Conservation (phyloP, 2,888 invertebrate species). For the Andrena marginata region DNA sequence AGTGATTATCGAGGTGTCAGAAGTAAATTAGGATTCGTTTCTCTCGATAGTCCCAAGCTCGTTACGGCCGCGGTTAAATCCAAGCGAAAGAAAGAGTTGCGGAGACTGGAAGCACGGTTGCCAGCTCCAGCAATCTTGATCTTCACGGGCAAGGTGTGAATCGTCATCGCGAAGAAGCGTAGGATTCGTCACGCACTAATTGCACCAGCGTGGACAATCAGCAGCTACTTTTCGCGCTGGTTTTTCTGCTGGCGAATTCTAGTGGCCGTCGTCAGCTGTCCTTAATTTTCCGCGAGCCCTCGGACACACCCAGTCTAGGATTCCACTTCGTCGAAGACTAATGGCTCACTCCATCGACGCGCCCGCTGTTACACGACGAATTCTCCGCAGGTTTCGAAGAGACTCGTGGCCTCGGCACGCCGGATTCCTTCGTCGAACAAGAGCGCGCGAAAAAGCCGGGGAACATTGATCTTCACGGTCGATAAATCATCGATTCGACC, state of each 20-base stretch:
- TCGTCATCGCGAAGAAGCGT: constrained; percentile 33
- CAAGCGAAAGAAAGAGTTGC: neutral
- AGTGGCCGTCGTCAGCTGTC: constrained; percentile 26
- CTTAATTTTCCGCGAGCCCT: constrained; percentile 14
- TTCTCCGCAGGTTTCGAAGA: neutral
- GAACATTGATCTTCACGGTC: constrained; percentile 59
- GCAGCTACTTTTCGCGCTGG: constrained; percentile 43
- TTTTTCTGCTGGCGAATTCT: constrained; percentile 39
- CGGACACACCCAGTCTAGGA: neutral
- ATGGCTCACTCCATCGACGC: neutral
- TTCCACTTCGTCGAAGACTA: neutral
- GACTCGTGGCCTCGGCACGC: neutral
- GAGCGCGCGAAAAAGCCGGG: constrained; percentile 46
- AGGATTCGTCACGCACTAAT: constrained; percentile 79
- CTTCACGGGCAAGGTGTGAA: constrained; percentile 13
- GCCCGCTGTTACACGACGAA: neutral
- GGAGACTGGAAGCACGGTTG: neutral
- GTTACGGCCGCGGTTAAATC: no score
- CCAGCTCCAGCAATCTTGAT: neutral
- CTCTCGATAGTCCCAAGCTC: no score
- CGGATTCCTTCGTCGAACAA: constrained; percentile 48
- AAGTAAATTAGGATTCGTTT: no score
- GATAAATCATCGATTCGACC: constrained; percentile 64
- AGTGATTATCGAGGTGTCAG: no score
- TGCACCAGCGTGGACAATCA: constrained; percentile 67